Evolutionary conservation across 2,888 invertebrate genomes (phyloP).

Genomic region (Nomada goodeniana): DNA sequence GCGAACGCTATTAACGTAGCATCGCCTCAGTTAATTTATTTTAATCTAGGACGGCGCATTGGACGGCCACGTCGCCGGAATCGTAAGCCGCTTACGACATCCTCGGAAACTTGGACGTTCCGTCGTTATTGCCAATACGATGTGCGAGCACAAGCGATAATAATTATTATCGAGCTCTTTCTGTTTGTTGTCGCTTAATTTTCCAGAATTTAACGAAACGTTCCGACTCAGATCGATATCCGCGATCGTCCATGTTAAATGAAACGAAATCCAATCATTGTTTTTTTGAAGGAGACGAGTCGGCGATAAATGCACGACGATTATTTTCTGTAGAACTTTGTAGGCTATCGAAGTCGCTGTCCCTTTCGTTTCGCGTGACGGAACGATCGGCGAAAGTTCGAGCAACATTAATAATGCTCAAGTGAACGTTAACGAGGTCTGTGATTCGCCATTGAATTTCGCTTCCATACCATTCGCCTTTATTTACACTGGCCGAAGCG

Average conservation of each 20-base stretch:
- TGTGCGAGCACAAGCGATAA: not conserved
- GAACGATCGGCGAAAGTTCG: not conserved
- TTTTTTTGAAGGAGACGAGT: not conserved
- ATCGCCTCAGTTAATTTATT: conserved; percentile 54
- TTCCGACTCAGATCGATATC: too few relatives aligned
- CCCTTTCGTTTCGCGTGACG: not conserved
- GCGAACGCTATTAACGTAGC: conserved; percentile 50
- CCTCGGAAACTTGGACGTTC: not conserved
- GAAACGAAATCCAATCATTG: not conserved
- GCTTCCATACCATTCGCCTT: not conserved
- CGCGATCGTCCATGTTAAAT: not conserved
- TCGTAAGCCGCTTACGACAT: conserved; percentile 36
- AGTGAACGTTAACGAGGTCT: not conserved
- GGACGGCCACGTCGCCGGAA: conserved; percentile 7
- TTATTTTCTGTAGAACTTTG: not conserved
- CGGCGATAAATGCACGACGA: not conserved
- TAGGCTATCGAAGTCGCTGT: not conserved
- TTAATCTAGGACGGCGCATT: conserved; percentile 46
- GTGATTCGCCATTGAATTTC: not conserved
- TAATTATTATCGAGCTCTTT: conserved; percentile 29
- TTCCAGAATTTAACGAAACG: too few relatives aligned
- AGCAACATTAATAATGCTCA: not conserved
- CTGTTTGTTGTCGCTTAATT: not conserved
- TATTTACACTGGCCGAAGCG: not conserved
- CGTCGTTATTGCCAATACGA: conserved; percentile 15